phyloP scores from a whole-genome alignment of 1,140 invertebrate genomes.

The Diorhabda elongata region DNA sequence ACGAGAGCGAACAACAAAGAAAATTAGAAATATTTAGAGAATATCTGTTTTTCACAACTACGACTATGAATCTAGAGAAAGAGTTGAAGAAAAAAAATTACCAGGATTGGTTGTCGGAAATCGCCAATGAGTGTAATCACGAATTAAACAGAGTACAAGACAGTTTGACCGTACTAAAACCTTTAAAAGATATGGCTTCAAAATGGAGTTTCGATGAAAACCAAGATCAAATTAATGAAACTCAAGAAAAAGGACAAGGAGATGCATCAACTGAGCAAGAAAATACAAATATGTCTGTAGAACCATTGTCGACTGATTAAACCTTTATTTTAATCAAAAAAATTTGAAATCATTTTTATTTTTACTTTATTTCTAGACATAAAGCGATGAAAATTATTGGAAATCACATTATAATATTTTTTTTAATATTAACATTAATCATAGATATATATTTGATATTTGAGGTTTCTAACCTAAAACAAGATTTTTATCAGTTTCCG shows the following conservation, averaged over 20 bases:
- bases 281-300: background rate
- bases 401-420: no score
- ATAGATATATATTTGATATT: no score
- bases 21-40: conserved; percentile 14
- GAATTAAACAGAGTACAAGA: conserved; percentile 3
- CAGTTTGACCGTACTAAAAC: conserved; percentile 5
- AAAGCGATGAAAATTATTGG: no score
- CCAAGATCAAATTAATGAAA: background rate
- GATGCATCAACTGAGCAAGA: background rate
- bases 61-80: conserved; percentile 4
- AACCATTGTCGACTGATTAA: background rate
- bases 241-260: background rate
- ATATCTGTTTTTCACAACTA: conserved; percentile 8
- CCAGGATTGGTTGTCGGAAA: conserved; percentile 7
- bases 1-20: conserved; percentile 1
- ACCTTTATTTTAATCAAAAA: conserved; percentile 6
- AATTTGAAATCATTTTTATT: conserved; percentile 6
- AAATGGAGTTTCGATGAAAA: conserved; percentile 3
- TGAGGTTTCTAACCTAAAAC: no score
- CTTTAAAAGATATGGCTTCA: conserved; percentile 14
- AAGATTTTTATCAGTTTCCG: no score
- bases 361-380: no score
- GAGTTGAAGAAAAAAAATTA: background rate
- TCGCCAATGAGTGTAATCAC: background rate
- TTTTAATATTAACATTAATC: no score